Base-by-base conservation (phyloP, 2,888 invertebrate species). In the Amphipyra tragopoginis region DNA sequence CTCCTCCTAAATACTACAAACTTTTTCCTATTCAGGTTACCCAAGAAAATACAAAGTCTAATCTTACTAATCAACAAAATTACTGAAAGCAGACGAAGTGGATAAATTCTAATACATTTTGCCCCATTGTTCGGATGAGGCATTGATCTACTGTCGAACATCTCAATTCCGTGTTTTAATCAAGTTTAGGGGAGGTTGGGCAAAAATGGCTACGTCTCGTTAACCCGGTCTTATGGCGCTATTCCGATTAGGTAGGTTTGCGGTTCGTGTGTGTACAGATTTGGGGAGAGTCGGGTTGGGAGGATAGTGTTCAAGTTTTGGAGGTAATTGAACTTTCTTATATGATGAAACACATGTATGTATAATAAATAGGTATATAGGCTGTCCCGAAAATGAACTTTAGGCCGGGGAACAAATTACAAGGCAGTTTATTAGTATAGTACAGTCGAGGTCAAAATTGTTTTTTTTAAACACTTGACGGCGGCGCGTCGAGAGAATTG, bases 101-200 rank as follows among this genome's bases (percentile, higher is more conserved):
- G 29, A 13, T 49, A 75, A 71, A 72, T 59, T 47, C 58, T 62
- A 72, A 72, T 64, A 79, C 59, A 72, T 65, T 77, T 58, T 11
- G 21, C 8, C 9, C 49, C 63, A 76, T 66, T 72, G 61, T 72
- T 61, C 68, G 13, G 36, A 53, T 53, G 48, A 50, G 56, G 29
- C 59, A 75, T 70, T 62, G 70, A 70, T 63, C 65, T 76, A 38
- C 42, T 69, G 72, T 67, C 59, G 51, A 55, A 79, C 79, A 81
- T 73, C 78, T 72, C 72, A 74, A 80, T 77, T 81, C 56, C 77
- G 65, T 78, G 84, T 82, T 85, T 84, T 84, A 85, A 85, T 86
- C 85, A 85, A 86, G 84, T 72, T 66, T 59, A 51, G 21, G 77
- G 77, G 65, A 68, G 73, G 66, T 65, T 13, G 66, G 71, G 72